Percentiles rank a stretch among this genome's conserved stretches.
These are phyloP conservation scores for Iguana delicatissima DNA, from an alignment of 2,797 vertebrate species.

Conservation along the genomic window DNA sequence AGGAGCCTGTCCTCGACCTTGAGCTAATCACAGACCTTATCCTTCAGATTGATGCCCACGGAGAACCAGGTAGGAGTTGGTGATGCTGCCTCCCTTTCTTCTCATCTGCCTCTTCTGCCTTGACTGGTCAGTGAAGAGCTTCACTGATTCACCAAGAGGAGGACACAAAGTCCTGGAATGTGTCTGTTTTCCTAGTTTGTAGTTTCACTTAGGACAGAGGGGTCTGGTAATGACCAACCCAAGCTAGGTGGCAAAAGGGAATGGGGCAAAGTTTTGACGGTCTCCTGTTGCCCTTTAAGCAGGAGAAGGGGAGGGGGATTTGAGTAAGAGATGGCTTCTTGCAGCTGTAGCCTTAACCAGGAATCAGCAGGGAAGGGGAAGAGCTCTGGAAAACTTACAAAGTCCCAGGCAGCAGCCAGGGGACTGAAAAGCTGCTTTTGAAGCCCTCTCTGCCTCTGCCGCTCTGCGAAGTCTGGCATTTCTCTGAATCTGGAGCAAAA, in stretches of 20 bases:
- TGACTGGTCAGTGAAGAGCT: not conserved
- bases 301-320: not conserved
- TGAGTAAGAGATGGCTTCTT: no score
- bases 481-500: not conserved
- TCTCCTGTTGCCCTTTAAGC: not conserved
- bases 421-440: not conserved
- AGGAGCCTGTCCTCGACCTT: constrained; percentile 84
- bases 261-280: no score
- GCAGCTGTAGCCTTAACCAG: not conserved
- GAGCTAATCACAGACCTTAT: constrained; percentile 91
- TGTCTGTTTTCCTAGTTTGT: no score
- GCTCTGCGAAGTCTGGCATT: not conserved
- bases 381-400: not conserved
- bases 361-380: not conserved
- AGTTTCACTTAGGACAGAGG: not conserved
- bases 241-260: not conserved
- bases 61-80: constrained; percentile 87
- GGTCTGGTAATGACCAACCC: not conserved
- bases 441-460: no score
- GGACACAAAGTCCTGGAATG: no score
- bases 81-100: not conserved
- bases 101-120: not conserved
- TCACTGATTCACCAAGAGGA: no score
- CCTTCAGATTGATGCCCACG: constrained; percentile 87
- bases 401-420: not conserved